phyloP scores from a whole-genome alignment of 2,888 invertebrate species.

The Ariolimax columbianus region DNA sequence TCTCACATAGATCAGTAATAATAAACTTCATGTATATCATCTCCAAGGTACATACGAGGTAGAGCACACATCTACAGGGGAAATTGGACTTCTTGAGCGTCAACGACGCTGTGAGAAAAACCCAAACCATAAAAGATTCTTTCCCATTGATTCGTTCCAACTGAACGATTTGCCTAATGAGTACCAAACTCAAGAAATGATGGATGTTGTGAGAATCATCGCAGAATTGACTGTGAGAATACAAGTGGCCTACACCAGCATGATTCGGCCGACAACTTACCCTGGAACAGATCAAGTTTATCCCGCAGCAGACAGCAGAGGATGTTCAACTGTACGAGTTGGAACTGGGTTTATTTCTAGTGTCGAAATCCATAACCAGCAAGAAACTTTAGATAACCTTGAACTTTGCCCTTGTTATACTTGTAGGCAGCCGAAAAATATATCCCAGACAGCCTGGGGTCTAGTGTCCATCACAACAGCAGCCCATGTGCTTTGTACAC shows the following conservation, averaged over 20 bases:
- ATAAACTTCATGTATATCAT: neutral
- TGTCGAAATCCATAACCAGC: neutral
- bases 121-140: neutral
- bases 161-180: neutral
- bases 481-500: slow-evolving; percentile 22
- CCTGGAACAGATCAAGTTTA: neutral
- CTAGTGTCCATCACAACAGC: slow-evolving; percentile 11
- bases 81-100: slow-evolving; percentile 15
- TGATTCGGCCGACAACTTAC: slow-evolving; percentile 6
- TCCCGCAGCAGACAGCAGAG: neutral
- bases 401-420: slow-evolving; percentile 5
- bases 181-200: neutral
- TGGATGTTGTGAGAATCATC: neutral
- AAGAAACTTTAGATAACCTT: neutral
- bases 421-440: neutral
- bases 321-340: neutral
- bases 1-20: no score
- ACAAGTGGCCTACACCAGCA: neutral
- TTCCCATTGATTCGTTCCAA: neutral
- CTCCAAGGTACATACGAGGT: slow-evolving; percentile 19
- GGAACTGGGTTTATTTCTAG: slow-evolving; percentile 18
- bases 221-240: slow-evolving; percentile 26
- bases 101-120: neutral
- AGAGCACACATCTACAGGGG: slow-evolving; percentile 19
- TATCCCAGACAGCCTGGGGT: neutral